Evolutionary conservation across 2,113 vertebrate genomes (phyloP), one percentile per base, ranked within the genome.

Genomic region (Reinhardtius hippoglossoides): DNA sequence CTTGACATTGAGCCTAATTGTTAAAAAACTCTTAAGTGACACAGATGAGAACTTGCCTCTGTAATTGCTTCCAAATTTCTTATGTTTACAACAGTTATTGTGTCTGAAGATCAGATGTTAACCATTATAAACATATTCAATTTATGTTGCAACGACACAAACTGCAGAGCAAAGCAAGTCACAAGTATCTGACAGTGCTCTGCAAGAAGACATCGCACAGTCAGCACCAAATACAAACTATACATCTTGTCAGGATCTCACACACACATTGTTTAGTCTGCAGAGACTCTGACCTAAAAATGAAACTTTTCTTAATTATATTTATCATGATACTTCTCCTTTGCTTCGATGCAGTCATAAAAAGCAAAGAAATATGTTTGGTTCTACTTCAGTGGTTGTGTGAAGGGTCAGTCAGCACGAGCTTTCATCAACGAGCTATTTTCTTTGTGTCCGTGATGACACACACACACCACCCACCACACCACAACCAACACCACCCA

Each of bases 41-140:
- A 27, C 27, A 27, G 27, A 27, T 27, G 27, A 27, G 27, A 27
- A 27, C 27, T 27, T 27, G 27, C 27, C 27, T 27, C 27, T 27
- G 27, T 73, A 75, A 81, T 79, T 67, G 44, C 35, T 74, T 70
- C 66, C 67, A 68, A 76, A 76, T 78, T 66, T 46, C 48, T 55
- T 61, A 9, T 69, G 71, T 80, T 80, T 85, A 46, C 26, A 71
- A 14, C n/a, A 62, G 65, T 58, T 66, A 81, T 57, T 78, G 78
- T 65, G 24, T 60, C 55, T 15, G 13, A 55, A 52, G 12, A 71
- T 63, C 64, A 76, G 16, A 73, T 61, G 68, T 35, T 54, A 67
- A 37, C 24, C n/a, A 66, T 70, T 74, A 54, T 15, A 65, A 3
- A 40, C 9, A 40, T 40, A 10, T 40, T 9, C 1, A 40, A 10